These are phyloP conservation scores for Anoplophora glabripennis DNA, from an alignment of 1,140 invertebrate genomes.

Conservation along the genomic window DNA sequence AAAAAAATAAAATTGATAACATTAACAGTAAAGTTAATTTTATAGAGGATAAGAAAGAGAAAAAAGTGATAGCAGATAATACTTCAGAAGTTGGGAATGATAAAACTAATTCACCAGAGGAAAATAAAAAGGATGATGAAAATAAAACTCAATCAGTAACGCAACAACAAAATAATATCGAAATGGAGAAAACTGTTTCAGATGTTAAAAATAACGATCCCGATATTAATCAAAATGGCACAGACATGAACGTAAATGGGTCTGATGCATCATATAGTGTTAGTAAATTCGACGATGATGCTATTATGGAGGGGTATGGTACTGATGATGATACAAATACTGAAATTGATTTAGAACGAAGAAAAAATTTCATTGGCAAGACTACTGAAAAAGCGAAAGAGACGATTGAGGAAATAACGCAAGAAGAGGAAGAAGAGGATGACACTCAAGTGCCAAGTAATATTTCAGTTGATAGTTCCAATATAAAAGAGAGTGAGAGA, in stretches of 20 bases:
- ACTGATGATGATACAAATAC: slow-evolving; percentile 31
- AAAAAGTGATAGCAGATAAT: background rate
- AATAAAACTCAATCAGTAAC: too few relatives aligned
- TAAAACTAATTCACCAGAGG: background rate
- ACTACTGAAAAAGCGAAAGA: background rate
- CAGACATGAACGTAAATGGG: too few relatives aligned
- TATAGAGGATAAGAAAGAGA: background rate
- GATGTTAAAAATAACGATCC: too few relatives aligned
- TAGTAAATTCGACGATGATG: slow-evolving; percentile 3
- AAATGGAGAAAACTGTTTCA: too few relatives aligned
- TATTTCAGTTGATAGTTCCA: slow-evolving; percentile 19
- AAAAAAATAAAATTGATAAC: slow-evolving; percentile 7
- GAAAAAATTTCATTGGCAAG: slow-evolving; percentile 19
- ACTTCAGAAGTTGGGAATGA: background rate
- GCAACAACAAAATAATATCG: too few relatives aligned
- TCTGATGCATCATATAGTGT: too few relatives aligned
- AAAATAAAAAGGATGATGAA: slow-evolving; percentile 22
- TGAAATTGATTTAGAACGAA: slow-evolving; percentile 23
- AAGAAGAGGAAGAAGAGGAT: slow-evolving; percentile 24
- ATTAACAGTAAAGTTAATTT: background rate
- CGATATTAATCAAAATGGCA: too few relatives aligned
- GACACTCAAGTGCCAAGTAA: slow-evolving; percentile 31
- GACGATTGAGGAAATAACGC: background rate
- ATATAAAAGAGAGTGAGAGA: slow-evolving; percentile 10
- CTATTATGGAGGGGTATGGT: slow-evolving; percentile 34